These are phyloP conservation scores for Brachyopa scutellaris DNA, from an alignment of 2,888 invertebrate genomes.

Conservation along the genomic window DNA sequence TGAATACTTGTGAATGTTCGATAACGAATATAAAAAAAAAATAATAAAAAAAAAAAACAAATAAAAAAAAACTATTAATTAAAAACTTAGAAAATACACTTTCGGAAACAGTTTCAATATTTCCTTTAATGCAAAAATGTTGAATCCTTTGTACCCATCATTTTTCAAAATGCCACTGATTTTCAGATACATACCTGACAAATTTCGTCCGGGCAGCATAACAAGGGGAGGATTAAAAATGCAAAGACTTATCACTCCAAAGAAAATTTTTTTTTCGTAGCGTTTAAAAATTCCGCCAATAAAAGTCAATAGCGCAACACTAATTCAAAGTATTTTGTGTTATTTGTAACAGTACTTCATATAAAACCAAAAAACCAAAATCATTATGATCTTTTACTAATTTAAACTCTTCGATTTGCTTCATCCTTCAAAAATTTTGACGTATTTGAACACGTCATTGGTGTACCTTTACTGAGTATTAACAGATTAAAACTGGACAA, in stretches of 20 bases:
- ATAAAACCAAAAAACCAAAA: constrained; percentile 72
- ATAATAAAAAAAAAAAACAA: constrained; percentile 73
- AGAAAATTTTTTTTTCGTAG: constrained; percentile 55
- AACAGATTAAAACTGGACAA: constrained; percentile 74
- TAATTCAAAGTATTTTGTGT: constrained; percentile 73
- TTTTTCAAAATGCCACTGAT: constrained; percentile 81
- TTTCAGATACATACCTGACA: constrained; percentile 81
- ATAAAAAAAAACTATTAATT: constrained; percentile 75
- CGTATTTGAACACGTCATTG: constrained; percentile 74
- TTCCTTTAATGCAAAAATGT: constrained; percentile 65
- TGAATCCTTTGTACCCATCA: constrained; percentile 71
- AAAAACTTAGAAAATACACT: constrained; percentile 67
- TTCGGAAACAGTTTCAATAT: constrained; percentile 69
- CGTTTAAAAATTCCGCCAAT: constrained; percentile 58
- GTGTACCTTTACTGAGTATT: constrained; percentile 74
- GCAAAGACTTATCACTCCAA: constrained; percentile 59
- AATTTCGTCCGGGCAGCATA: constrained; percentile 80
- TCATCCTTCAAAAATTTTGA: constrained; percentile 75
- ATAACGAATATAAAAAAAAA: constrained; percentile 74
- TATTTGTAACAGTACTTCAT: constrained; percentile 73
- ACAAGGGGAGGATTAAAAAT: constrained; percentile 69
- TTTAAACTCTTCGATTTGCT: constrained; percentile 74
- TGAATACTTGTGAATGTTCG: constrained; percentile 77
- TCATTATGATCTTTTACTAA: constrained; percentile 72
- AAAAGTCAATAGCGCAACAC: constrained; percentile 75